Base-by-base conservation (phyloP, 2,113 vertebrate species). In the Hystrix cristata region DNA sequence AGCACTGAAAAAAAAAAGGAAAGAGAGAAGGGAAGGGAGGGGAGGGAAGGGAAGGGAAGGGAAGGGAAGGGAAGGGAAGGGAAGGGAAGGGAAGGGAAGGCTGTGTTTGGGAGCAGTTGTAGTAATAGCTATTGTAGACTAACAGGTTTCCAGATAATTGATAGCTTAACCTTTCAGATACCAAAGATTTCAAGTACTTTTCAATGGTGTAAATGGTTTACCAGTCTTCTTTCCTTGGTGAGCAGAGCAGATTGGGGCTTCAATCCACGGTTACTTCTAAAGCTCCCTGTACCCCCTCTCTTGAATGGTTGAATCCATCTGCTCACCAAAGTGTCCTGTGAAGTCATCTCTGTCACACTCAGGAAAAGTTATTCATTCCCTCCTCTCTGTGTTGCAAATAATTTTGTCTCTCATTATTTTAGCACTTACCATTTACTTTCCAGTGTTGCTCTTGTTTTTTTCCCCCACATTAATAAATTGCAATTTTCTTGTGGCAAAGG, bases 131-230 rank as follows among this genome's bases (percentile, higher is more conserved):
- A 38, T 46, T 55, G 8, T 55, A 0, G 3, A 71, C 43, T 27
- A 82, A 25, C 53, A 78, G 21, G 62, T 29, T 78, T 46, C 19
- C 51, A 83, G 59, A 79, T 62, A 87, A 87, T 25, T 83, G 38
- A 38, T 9, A 48, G 25, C 14, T 81, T 88, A 81, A 59, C 31
- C 8, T 79, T 91, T 65, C 27, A 23, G 34, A 51, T 71, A 1
- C 16, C 79, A 91, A 85, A 84, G 15, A 67, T 72, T 80, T 95
- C 48, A 82, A 74, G 19, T 86, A 31, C 4, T 86, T 96, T 82
- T 87, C 65, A 14, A 23, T 31, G 46, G 25, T 62, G 93, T 88
- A 57, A 84, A 51, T 53, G 12, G 13, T 23, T 87, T 84, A 25
- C 18, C 55, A 55, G 78, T 10, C 34, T 90, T 13, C 23, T 38